Evolutionary conservation across 2,113 vertebrate species (phyloP), one percentile per base, ranked within the genome.

Genomic region (Ceyx margarethae): DNA sequence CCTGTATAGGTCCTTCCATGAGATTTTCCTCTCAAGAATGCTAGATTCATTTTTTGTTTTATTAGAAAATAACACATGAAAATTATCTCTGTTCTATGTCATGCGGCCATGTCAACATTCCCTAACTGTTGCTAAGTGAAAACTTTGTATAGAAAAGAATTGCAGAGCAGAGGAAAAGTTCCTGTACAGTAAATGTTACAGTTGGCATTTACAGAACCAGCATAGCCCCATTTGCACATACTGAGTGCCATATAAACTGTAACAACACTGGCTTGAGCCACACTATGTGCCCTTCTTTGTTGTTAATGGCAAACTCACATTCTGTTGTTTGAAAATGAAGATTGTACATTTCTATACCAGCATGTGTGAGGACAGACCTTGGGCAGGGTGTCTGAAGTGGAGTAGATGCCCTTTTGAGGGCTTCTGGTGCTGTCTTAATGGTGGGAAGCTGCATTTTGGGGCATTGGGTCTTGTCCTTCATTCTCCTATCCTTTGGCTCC

Each of bases 401-500:
- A 23, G 48, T 40, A 22, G 11, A 9, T 79, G 13, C 15, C 28
- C 26, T 62, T 68, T 16, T 9, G 51, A 77, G 19, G 28, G 35
- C 19, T 23, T 18, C 22, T 1, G 1, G 43, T 60, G 22, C 28
- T 87, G 35, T 17, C 53, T 67, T 3, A 1, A 16, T 57, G 26
- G 3, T 0, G 0, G 1, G 18, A 15, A 42, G 35, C n/a, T 33
- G 31, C 26, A 12, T 68, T 18, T 33, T 19, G 26, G 62, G 43
- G 7, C 22, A 4, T 2, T 45, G 56, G 19, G 12, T 29, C 53
- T 33, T 45, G 25, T 50, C 28, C 48, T 86, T 96, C 66, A 96
- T 92, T 94, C 35, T 56, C 14, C 13, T 95, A 74, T 95, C 68
- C 77, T 94, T 85, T 94, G 94, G 87, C 92, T 91, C 94, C 90